Conservation (phyloP, 2,113 vertebrate species). For the Hippopotamus amphibius region DNA sequence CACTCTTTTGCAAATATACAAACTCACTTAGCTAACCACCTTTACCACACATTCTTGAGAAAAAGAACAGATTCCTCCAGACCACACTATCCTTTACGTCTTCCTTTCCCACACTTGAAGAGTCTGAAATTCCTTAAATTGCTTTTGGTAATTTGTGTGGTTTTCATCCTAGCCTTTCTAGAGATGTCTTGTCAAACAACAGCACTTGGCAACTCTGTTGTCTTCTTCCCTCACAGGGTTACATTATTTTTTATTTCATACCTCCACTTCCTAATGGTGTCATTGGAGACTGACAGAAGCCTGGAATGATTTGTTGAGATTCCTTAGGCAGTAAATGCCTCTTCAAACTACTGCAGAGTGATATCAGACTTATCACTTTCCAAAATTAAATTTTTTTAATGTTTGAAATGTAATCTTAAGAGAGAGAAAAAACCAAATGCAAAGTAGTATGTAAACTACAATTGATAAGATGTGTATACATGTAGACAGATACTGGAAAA, state of each 20-base stretch:
- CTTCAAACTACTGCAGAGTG: neutral
- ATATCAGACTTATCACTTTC: neutral
- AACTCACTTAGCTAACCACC: neutral
- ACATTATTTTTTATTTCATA: constrained; percentile 59
- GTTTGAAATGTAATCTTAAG: constrained; percentile 28
- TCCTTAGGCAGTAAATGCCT: constrained; percentile 51
- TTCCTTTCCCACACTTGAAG: constrained; percentile 46
- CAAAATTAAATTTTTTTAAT: constrained; percentile 51
- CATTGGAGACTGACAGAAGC: constrained; percentile 60
- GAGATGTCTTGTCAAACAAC: constrained; percentile 56
- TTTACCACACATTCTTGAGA: neutral
- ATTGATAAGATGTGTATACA: neutral
- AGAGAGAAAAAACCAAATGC: constrained; percentile 9
- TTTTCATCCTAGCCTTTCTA: constrained; percentile 47
- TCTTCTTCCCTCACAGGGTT: constrained; percentile 19
- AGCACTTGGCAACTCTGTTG: constrained; percentile 28
- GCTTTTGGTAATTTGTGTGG: constrained; percentile 58
- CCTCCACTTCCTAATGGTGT: constrained; percentile 57
- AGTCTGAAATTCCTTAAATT: constrained; percentile 55
- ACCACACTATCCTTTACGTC: neutral
- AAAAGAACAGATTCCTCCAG: constrained; percentile 7
- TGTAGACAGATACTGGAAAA: neutral
- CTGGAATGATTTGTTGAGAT: constrained; percentile 42
- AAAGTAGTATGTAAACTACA: constrained; percentile 3
- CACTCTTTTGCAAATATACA: neutral